These are phyloP conservation scores for Nycticorax nycticorax DNA, from an alignment of 2,113 vertebrate genomes.

Conservation along the genomic window DNA sequence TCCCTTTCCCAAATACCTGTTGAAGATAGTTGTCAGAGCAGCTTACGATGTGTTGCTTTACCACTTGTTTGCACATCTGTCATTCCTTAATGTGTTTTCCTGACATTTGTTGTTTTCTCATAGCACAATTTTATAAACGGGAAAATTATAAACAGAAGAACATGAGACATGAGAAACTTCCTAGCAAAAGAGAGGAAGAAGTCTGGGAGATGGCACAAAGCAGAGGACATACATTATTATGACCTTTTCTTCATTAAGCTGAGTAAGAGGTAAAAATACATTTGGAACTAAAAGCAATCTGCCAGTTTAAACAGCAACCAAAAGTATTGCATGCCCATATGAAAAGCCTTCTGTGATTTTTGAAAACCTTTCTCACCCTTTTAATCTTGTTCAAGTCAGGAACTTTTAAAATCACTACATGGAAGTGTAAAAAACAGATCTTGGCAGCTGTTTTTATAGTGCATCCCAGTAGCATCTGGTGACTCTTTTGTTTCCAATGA, in stretches of 20 bases:
- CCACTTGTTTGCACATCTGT: background rate
- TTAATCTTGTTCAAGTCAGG: background rate
- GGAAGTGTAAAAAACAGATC: background rate
- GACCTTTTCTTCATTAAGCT: background rate
- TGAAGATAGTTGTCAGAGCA: background rate
- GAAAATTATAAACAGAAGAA: background rate
- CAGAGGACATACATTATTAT: background rate
- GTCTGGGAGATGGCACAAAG: background rate
- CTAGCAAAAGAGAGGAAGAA: background rate
- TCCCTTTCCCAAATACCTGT: background rate
- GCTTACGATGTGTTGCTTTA: background rate
- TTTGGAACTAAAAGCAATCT: background rate
- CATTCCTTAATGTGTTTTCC: background rate
- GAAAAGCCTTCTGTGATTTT: background rate
- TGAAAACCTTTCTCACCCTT: background rate
- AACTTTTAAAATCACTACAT: background rate
- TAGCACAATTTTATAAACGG: background rate
- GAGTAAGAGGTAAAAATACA: background rate
- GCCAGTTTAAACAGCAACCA: background rate
- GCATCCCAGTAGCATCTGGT: background rate
- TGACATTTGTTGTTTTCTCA: background rate
- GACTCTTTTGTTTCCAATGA: background rate
- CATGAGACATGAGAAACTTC: background rate
- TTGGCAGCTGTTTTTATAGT: background rate
- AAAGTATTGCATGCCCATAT: background rate